Conservation (phyloP, 2,113 vertebrate species). For the Propithecus coquereli region DNA sequence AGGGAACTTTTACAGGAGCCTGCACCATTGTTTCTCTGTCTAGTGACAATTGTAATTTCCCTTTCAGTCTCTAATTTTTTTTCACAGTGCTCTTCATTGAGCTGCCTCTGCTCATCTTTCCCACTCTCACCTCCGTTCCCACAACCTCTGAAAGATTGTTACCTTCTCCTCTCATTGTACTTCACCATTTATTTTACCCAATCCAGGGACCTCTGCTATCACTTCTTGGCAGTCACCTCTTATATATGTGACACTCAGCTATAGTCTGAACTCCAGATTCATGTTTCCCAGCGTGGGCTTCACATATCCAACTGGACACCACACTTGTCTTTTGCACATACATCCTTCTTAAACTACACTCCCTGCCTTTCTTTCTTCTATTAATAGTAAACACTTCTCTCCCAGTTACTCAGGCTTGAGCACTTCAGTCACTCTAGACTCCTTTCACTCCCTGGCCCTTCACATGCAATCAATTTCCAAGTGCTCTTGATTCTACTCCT, state of each 20-base stretch:
- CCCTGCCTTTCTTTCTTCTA: background rate
- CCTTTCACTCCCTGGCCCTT: background rate
- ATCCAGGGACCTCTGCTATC: background rate
- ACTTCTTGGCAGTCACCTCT: background rate
- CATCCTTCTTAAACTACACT: background rate
- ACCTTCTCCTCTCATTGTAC: background rate
- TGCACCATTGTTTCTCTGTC: background rate
- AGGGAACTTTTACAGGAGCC: background rate
- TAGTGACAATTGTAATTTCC: background rate
- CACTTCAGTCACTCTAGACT: background rate
- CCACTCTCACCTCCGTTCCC: background rate
- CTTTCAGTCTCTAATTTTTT: background rate
- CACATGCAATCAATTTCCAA: constrained; percentile 47
- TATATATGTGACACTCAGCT: background rate
- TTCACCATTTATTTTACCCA: background rate
- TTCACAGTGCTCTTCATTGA: background rate
- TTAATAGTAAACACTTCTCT: background rate
- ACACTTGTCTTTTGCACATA: background rate
- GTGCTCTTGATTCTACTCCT: constrained; percentile 32
- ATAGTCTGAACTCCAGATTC: background rate
- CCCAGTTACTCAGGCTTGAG: background rate
- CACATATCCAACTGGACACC: background rate
- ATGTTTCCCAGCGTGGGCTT: background rate
- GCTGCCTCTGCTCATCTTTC: background rate
- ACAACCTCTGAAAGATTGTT: background rate